These are phyloP conservation scores for Lycaon pictus DNA, from an alignment of 2,113 vertebrate species.

Conservation along the genomic window DNA sequence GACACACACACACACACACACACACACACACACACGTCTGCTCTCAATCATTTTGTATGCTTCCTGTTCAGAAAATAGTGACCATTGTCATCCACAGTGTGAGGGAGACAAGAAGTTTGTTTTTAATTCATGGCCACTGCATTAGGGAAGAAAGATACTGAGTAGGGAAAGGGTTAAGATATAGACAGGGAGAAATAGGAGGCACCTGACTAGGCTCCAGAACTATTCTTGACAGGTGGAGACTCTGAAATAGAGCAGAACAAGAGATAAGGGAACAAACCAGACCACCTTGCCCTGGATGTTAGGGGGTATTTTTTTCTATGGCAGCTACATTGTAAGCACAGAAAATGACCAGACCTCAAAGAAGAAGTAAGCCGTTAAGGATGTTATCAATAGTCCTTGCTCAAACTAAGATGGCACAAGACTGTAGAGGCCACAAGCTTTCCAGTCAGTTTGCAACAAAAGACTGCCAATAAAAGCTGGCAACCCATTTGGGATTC, in stretches of 20 bases:
- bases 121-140: not conserved
- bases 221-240: not conserved
- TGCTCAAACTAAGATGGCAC: not conserved
- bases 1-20: not conserved
- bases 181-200: not conserved
- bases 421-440: not conserved
- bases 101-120: not conserved
- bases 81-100: not conserved
- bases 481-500: not conserved
- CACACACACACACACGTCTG: not conserved
- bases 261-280: not conserved
- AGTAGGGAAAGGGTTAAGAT: not conserved
- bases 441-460: not conserved
- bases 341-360: not conserved
- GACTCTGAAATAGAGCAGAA: not conserved
- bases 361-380: not conserved
- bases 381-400: not conserved
- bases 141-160: not conserved
- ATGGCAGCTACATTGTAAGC: not conserved
- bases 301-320: not conserved
- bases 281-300: not conserved
- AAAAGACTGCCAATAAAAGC: not conserved
- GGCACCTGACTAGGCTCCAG: not conserved
- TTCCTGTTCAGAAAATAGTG: not conserved
- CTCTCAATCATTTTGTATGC: not conserved